Base-by-base conservation (phyloP, 2,113 vertebrate genomes). In the Psephotus haematonotus region DNA sequence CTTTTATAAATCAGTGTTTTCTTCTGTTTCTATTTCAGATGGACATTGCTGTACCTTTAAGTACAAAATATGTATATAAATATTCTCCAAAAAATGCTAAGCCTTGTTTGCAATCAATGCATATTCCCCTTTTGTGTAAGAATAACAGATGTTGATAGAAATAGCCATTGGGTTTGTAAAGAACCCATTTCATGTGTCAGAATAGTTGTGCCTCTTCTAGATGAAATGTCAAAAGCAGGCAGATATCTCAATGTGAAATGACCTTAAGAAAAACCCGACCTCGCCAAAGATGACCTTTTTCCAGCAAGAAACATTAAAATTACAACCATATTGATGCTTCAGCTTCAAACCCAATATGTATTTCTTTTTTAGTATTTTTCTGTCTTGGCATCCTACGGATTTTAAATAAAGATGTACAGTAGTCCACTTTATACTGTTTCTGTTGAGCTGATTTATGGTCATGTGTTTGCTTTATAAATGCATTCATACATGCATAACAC, bases 141-240 rank as follows among this genome's bases (percentile, higher is more conserved):
- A 97, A 97, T 97, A 98, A 97, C 95, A 94, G 79, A 96, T 98
- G 94, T 96, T 98, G 97, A 98, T 98, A 88, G 98, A 97, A 98
- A 97, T 95, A 97, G 98, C 98, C 97, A 96, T 93, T 94, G 97
- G 97, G 97, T 98, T 97, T 97, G 95, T 95, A 97, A 97, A 98
- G 97, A 98, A 97, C 95, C 98, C 98, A 97, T 97, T 97, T 93
- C 95, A 69, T 95, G 96, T 98, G 98, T 98, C 98, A 98, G 96
- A 96, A 97, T 97, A 96, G 95, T 94, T 97, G 96, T 96, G 95
- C 92, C 96, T 97, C 96, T 87, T 86, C 90, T 86, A 97, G 97
- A 98, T 96, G 95, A 97, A 97, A 97, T 97, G 98, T 97, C 97
- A 98, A 76, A 97, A 97, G 94, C 91, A 97, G 97, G 95, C 97